Evolutionary conservation across 2,888 invertebrate species (phyloP).

Genomic region (Anthoptus insignis): DNA sequence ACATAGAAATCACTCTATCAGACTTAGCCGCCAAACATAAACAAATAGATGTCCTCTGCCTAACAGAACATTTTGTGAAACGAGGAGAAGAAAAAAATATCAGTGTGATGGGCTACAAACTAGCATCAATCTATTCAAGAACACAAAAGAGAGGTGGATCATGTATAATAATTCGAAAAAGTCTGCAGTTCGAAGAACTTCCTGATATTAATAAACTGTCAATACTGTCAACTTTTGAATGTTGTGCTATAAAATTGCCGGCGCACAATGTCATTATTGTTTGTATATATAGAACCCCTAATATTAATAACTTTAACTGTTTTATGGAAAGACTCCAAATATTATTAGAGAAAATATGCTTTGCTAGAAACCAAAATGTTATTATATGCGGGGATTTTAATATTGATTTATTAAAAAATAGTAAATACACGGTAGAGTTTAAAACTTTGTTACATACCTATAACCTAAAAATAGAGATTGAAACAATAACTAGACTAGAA

Average conservation of each 20-base stretch:
- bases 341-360: too few species aligned
- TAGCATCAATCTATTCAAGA: not conserved
- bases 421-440: too few species aligned
- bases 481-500: too few species aligned
- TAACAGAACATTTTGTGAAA: slow-evolving; percentile 12
- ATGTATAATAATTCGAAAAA: not conserved
- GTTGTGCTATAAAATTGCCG: slow-evolving; percentile 1
- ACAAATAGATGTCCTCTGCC: slow-evolving; percentile 2
- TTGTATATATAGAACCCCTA: slow-evolving; percentile 8
- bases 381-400: too few species aligned
- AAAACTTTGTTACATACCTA: too few species aligned
- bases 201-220: not conserved
- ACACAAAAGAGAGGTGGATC: slow-evolving; percentile 4
- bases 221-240: not conserved
- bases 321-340: too few species aligned
- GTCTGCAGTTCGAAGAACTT: not conserved
- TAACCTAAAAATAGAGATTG: too few species aligned
- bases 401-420: too few species aligned
- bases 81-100: slow-evolving; percentile 7
- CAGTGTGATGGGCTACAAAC: not conserved
- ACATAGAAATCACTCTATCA: not conserved
- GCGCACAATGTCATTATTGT: not conserved
- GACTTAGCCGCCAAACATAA: not conserved
- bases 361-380: too few species aligned
- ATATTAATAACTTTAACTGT: not conserved